These are phyloP conservation scores for Tetanocera ferruginea DNA, from an alignment of 2,888 invertebrate species.

Conservation along the genomic window DNA sequence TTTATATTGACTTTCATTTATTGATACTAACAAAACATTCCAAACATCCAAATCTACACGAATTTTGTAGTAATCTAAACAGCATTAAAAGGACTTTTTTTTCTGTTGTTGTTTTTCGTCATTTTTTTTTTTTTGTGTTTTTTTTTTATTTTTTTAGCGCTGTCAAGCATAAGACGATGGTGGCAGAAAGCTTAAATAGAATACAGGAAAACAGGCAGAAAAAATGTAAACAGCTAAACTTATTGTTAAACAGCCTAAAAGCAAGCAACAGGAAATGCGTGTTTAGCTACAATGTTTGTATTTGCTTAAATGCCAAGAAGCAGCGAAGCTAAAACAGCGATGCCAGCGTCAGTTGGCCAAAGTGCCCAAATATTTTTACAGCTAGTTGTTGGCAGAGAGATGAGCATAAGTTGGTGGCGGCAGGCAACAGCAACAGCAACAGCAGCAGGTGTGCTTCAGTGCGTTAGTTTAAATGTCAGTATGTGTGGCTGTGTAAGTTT, in stretches of 20 bases:
- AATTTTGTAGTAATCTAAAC: neutral
- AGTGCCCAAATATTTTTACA: neutral
- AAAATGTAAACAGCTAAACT: neutral
- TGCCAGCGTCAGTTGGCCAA: neutral
- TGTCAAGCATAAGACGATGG: neutral
- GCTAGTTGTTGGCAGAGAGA: neutral
- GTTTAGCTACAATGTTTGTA: neutral
- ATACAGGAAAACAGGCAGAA: neutral
- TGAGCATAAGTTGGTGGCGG: neutral
- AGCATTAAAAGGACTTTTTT: neutral
- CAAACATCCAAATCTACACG: neutral
- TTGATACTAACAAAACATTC: neutral
- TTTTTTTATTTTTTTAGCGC: too few species aligned
- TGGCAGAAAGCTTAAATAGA: neutral
- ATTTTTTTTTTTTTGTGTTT: too few species aligned
- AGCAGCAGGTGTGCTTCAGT: neutral
- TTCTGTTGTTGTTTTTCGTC: neutral
- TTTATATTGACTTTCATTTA: neutral
- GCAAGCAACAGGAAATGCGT: slow-evolving; percentile 16
- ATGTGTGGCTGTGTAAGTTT: neutral
- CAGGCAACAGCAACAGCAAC: neutral
- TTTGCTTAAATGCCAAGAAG: neutral
- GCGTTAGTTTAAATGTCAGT: too few species aligned
- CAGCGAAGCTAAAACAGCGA: too few species aligned
- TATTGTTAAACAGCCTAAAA: neutral